A percentile compares a stretch with the other conserved stretches of the same genome.
These are phyloP conservation scores for Apostichopus californicus DNA, from an alignment of 35 echinoderm and acorn worm genomes.

Conservation along the genomic window DNA sequence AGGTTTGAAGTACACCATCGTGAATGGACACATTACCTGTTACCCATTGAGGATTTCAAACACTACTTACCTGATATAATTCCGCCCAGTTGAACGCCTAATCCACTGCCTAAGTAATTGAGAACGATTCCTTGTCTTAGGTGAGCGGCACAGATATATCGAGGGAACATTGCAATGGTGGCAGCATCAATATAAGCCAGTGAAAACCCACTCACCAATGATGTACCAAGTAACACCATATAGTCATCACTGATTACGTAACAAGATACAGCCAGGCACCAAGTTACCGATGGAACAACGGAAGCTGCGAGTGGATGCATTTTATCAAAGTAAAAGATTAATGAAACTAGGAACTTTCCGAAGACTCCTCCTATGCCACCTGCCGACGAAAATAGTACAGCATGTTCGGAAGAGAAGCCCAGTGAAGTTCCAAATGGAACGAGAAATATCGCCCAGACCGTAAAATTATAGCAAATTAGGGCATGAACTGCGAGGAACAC, in stretches of 20 bases:
- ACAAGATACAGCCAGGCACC: background rate
- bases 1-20: background rate
- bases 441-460: constrained; percentile 8
- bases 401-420: background rate
- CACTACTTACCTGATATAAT: background rate
- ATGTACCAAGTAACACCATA: background rate
- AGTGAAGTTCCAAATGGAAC: background rate
- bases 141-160: background rate
- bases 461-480: background rate
- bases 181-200: background rate
- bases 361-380: background rate
- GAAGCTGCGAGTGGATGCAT: background rate
- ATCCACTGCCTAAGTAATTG: background rate
- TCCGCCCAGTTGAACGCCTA: background rate
- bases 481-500: background rate
- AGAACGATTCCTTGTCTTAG: background rate
- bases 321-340: background rate
- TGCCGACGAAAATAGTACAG: background rate
- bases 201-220: constrained; percentile 5
- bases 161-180: background rate
- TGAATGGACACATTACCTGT: background rate
- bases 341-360: background rate
- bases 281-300: background rate
- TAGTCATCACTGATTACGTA: background rate
- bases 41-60: background rate